These are phyloP conservation scores for Phataginus tricuspis DNA, from an alignment of 2,797 vertebrate genomes.

Conservation along the genomic window DNA sequence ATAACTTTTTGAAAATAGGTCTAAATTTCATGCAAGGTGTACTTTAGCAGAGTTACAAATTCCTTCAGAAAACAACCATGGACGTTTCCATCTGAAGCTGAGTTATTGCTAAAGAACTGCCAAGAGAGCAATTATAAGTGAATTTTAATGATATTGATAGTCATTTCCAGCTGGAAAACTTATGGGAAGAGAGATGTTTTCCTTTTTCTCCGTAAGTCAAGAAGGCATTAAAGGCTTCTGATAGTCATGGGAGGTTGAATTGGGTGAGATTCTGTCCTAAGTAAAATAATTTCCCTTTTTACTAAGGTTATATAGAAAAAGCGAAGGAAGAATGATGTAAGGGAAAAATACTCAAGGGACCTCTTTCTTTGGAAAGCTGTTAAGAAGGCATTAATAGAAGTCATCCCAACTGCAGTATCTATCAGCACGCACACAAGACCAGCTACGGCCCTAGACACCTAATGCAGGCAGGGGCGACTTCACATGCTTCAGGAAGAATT, in stretches of 20 bases:
- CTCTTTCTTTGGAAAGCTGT: background rate
- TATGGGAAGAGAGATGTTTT: conserved; percentile 39
- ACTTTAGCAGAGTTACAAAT: conserved; percentile 54
- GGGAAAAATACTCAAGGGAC: background rate
- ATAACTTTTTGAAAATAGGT: conserved; percentile 71
- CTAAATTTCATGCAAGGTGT: conserved; percentile 67
- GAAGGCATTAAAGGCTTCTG: conserved; percentile 13
- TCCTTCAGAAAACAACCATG: conserved; percentile 57
- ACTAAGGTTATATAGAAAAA: conserved; percentile 3
- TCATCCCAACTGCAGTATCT: background rate
- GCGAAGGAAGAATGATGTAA: background rate
- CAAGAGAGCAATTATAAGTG: conserved; percentile 45
- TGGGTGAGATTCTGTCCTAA: background rate
- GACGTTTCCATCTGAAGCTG: conserved; percentile 56
- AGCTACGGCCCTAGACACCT: background rate
- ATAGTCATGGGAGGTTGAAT: background rate
- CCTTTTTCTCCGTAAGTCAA: conserved; percentile 44
- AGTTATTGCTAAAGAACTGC: conserved; percentile 33
- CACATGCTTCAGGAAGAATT: background rate
- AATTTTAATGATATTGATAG: conserved; percentile 53
- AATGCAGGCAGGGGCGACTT: background rate
- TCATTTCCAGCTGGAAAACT: conserved; percentile 36
- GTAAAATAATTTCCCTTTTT: background rate
- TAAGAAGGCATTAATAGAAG: background rate
- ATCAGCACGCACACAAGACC: background rate